Base-by-base conservation (phyloP, 2,888 invertebrate genomes). In the Drosophila atripex region DNA sequence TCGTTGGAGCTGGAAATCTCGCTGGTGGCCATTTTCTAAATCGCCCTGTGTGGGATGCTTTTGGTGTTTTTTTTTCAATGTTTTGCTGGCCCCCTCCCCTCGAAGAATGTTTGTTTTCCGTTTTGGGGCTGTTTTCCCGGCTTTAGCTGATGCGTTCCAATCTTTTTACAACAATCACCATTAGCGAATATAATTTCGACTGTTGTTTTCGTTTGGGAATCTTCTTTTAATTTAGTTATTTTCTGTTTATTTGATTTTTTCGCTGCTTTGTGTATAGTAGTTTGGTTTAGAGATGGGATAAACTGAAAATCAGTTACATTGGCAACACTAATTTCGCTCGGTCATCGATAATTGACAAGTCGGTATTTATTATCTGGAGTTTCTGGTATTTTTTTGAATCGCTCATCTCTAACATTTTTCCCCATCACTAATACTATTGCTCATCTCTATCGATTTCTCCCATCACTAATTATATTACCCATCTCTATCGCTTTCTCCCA, bases 1-100 rank as follows among this genome's bases (percentile, higher is more conserved):
- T 97, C 96, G 91, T 96, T 96, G 79, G 95, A 94, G 89, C 94
- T 94, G 69, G 95, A 94, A 94, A 96, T 95, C 87, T 90, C 92
- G 64, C 86, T 89, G 89, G 90, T 88, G 86, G 90, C 90, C 90
- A 90, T 91, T 89, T 90, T 90, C 78, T 53, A 25, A 30, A 43
- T 1, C 46, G 23, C 25, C 52, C 63, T 38, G 52, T 61, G 63
- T 61, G 63, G 56, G 50, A 28, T 18, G 7, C 47, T 43, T 41
- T 39, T 25, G 18, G 38, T 11, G 12, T 16, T 7, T 18, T 43
- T 53, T 39, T 53, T 39, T 59, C 21, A 21, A 12, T 14, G 25
- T 54, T 23, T 28, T 4, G 4, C 35, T 46, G 14, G 21, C 59
- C 63, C 61, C 51, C 38, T 50, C 28, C 39, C n/a, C 23, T 30